phyloP scores from a whole-genome alignment of 2,113 vertebrate genomes.

The Numida meleagris region DNA sequence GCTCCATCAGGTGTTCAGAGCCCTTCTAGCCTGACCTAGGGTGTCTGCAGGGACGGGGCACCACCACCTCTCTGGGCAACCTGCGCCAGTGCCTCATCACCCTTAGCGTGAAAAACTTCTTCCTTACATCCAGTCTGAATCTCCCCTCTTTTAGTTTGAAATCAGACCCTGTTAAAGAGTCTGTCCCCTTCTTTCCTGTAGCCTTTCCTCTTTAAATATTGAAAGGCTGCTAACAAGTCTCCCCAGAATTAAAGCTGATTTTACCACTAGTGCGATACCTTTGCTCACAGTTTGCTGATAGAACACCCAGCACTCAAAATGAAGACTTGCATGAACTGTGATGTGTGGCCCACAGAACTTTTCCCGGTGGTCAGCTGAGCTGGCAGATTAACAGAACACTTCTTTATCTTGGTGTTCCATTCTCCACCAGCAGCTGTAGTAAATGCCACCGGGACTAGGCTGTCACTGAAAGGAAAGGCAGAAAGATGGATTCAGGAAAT shows the following conservation, averaged over 20 bases:
- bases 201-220: too few relatives aligned
- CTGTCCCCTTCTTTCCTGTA: too few relatives aligned
- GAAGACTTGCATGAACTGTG: neutral
- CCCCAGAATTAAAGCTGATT: neutral
- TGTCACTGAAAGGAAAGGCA: conserved; percentile 49
- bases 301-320: neutral
- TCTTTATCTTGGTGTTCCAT: neutral
- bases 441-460: conserved; percentile 22
- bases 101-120: too few relatives aligned
- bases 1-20: too few relatives aligned
- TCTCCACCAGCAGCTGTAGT: conserved; percentile 17
- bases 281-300: neutral
- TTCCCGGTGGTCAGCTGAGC: conserved; percentile 31
- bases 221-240: too few relatives aligned
- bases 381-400: neutral
- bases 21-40: too few relatives aligned
- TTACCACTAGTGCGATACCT: neutral
- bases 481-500: conserved; percentile 61
- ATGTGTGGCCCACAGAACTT: neutral
- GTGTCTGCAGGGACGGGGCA: too few relatives aligned
- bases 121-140: too few relatives aligned
- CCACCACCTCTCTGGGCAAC: too few relatives aligned
- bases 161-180: too few relatives aligned
- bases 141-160: too few relatives aligned
- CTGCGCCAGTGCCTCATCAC: too few relatives aligned